phyloP scores from a whole-genome alignment of 2,797 vertebrate genomes.

The Toxotes lorentzi region DNA sequence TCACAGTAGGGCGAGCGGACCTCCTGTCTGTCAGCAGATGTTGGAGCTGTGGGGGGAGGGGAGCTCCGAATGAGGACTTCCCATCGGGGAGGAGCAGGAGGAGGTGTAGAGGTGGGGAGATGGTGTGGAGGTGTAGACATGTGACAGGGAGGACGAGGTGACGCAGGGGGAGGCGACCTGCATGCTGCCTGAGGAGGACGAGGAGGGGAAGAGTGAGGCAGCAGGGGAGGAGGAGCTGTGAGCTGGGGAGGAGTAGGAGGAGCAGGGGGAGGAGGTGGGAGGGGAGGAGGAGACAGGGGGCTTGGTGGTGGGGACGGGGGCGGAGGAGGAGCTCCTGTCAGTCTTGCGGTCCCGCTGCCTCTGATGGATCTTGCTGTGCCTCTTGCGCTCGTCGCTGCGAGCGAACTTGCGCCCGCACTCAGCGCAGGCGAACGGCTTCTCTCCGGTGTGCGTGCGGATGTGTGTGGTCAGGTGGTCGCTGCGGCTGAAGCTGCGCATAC shows the following conservation, averaged over 20 bases:
- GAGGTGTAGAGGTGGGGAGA: slow-evolving; percentile 82
- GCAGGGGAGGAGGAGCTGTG: slow-evolving; percentile 73
- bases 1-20: background rate
- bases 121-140: slow-evolving; percentile 63
- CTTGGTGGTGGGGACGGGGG: slow-evolving; percentile 70
- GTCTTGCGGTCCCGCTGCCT: slow-evolving; percentile 91
- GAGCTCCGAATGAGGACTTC: slow-evolving; percentile 89
- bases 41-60: slow-evolving; percentile 89
- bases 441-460: slow-evolving; percentile 95
- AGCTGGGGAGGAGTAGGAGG: slow-evolving; percentile 83
- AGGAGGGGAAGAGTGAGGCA: slow-evolving; percentile 78
- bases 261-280: slow-evolving; percentile 70
- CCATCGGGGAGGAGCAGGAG: slow-evolving; percentile 82
- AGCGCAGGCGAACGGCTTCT: slow-evolving; percentile 93
- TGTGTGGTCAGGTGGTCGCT: slow-evolving; percentile 96
- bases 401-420: slow-evolving; percentile 96
- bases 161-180: slow-evolving; percentile 55
- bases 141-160: slow-evolving; percentile 26
- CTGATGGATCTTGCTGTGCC: slow-evolving; percentile 96
- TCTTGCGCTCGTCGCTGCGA: slow-evolving; percentile 95
- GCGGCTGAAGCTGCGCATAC: slow-evolving; percentile 92
- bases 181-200: slow-evolving; percentile 67
- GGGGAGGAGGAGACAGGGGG: slow-evolving; percentile 41
- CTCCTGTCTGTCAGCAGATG: slow-evolving; percentile 84
- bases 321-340: slow-evolving; percentile 79